Evolutionary conservation across 2,888 invertebrate genomes (phyloP).

Genomic region (Stomorhina lunata): DNA sequence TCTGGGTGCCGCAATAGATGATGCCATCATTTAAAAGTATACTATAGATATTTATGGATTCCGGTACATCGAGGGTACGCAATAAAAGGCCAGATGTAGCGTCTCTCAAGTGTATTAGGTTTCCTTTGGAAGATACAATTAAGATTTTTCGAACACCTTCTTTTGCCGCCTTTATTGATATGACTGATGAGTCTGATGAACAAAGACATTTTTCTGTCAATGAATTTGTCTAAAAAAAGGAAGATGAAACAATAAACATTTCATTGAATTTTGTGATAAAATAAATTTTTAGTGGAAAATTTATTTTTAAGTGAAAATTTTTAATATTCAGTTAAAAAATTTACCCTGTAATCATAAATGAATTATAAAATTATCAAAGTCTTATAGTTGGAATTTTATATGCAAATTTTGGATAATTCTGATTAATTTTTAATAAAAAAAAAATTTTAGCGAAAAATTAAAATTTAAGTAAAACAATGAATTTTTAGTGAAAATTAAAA

Average conservation of each 20-base stretch:
- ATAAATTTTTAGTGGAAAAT: too few relatives aligned
- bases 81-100: constrained; percentile 86
- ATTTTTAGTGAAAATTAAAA: too few relatives aligned
- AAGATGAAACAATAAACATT: neutral
- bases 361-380: too few relatives aligned
- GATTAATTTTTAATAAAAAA: too few relatives aligned
- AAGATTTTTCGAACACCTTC: constrained; percentile 86
- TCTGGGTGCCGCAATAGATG: constrained; percentile 89
- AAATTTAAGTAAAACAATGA: too few relatives aligned
- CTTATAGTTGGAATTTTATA: too few relatives aligned
- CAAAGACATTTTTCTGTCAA: constrained; percentile 81
- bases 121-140: constrained; percentile 84
- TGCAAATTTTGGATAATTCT: too few relatives aligned
- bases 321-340: too few relatives aligned
- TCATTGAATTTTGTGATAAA: too few relatives aligned
- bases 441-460: too few relatives aligned
- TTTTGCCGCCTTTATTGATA: constrained; percentile 86
- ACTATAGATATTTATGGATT: constrained; percentile 85
- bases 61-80: constrained; percentile 83
- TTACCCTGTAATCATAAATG: too few relatives aligned
- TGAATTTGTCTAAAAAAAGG: constrained; percentile 81
- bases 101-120: constrained; percentile 86
- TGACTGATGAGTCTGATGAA: constrained; percentile 84
- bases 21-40: constrained; percentile 85
- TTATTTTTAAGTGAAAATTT: too few relatives aligned